These are phyloP conservation scores for Hypolimnas misippus DNA, from an alignment of 2,888 invertebrate species.

Conservation along the genomic window DNA sequence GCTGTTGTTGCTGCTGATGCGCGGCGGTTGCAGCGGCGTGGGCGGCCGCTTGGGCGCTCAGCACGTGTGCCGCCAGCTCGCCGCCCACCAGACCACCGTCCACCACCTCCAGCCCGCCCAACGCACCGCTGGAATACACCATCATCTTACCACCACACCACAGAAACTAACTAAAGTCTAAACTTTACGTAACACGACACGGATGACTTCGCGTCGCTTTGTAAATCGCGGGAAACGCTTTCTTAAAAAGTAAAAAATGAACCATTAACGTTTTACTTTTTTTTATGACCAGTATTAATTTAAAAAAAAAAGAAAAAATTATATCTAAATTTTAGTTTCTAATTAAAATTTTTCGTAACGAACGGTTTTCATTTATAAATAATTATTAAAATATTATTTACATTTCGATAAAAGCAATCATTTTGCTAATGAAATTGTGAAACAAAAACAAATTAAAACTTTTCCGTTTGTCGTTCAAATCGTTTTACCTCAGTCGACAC, in stretches of 20 bases:
- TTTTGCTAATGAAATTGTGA: conserved; percentile 24
- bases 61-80: conserved; percentile 73
- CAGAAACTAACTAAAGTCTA: conserved; percentile 40
- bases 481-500: conserved; percentile 2
- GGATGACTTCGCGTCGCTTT: conserved; percentile 41
- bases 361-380: neutral
- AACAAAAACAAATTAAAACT: conserved; percentile 7
- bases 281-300: conserved; percentile 49
- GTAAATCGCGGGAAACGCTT: conserved; percentile 45
- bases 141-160: conserved; percentile 70
- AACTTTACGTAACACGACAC: conserved; percentile 47
- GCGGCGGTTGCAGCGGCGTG: conserved; percentile 76
- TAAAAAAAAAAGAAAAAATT: neutral
- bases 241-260: conserved; percentile 41
- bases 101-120: conserved; percentile 79
- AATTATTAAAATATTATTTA: conserved; percentile 41
- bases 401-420: conserved; percentile 48
- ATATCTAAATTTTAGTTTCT: neutral
- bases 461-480: conserved; percentile 11
- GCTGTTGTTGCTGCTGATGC: conserved; percentile 71
- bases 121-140: conserved; percentile 83
- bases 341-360: conserved; percentile 10
- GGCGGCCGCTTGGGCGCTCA: conserved; percentile 79
- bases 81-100: conserved; percentile 73
- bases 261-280: conserved; percentile 36